Conservation (phyloP, 2,888 invertebrate genomes). For the Hypena proboscidalis region DNA sequence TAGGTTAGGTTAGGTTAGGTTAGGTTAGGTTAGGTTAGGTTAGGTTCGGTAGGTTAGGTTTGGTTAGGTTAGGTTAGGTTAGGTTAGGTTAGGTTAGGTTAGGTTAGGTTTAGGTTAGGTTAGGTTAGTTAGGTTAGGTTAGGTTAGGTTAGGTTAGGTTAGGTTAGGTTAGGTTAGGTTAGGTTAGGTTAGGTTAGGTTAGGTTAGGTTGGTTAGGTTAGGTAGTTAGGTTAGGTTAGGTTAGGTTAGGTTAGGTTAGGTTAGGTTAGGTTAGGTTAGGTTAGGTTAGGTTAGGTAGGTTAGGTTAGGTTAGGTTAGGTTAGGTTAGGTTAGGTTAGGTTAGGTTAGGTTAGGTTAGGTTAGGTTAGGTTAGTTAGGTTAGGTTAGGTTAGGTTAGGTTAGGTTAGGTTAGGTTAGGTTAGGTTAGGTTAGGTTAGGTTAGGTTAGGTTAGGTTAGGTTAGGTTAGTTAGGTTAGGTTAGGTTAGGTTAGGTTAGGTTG, state of each 20-base stretch:
- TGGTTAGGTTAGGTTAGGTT: slow-evolving; percentile 12
- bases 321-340: slow-evolving; percentile 3
- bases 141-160: slow-evolving; percentile 17
- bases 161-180: slow-evolving; percentile 17
- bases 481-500: too few species aligned
- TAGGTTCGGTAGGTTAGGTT: slow-evolving; percentile 12
- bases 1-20: slow-evolving; percentile 18
- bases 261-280: slow-evolving; percentile 8
- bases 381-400: slow-evolving; percentile 4
- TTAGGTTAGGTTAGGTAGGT: slow-evolving; percentile 3
- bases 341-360: slow-evolving; percentile 3
- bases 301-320: slow-evolving; percentile 3
- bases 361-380: slow-evolving; percentile 3
- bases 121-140: slow-evolving; percentile 3
- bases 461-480: slow-evolving; percentile 14
- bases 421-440: slow-evolving; percentile 3
- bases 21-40: slow-evolving; percentile 19
- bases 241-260: slow-evolving; percentile 10
- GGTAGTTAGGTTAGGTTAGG: slow-evolving; percentile 17
- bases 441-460: slow-evolving; percentile 9
- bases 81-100: slow-evolving; percentile 13
- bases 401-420: slow-evolving; percentile 3
- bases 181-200: slow-evolving; percentile 18
- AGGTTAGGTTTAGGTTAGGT: slow-evolving; percentile 9
- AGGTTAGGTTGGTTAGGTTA: slow-evolving; percentile 19